Conservation (phyloP, 2,888 invertebrate genomes). For the Rhingia campestris region DNA sequence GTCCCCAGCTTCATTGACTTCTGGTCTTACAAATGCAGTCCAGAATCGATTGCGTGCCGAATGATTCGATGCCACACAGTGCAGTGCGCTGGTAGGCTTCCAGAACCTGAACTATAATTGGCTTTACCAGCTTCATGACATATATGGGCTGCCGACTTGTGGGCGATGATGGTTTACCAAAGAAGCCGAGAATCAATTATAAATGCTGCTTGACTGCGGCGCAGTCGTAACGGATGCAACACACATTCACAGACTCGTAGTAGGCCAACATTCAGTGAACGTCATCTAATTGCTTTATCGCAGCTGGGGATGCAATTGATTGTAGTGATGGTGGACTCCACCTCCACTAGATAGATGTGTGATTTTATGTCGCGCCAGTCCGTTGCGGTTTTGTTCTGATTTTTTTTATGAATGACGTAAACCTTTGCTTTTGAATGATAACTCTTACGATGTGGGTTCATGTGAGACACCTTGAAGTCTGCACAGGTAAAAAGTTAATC, state of each 20-base stretch:
- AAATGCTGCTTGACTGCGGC: conserved; percentile 14
- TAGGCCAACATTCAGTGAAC: conserved; percentile 37
- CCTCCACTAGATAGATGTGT: neutral
- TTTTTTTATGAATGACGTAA: conserved; percentile 45
- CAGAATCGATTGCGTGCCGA: conserved; percentile 50
- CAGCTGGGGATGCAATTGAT: conserved; percentile 53
- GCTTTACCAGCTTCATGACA: neutral
- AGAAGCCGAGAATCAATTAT: no score
- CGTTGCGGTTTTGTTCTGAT: conserved; percentile 55
- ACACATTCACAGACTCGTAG: conserved; percentile 8
- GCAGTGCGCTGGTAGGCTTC: conserved; percentile 21
- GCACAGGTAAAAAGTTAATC: conserved; percentile 30
- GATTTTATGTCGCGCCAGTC: conserved; percentile 22
- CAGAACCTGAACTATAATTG: conserved; percentile 41
- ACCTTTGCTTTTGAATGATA: conserved; percentile 21
- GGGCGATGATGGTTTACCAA: conserved; percentile 26
- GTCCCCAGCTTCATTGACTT: conserved; percentile 57
- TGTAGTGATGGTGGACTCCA: conserved; percentile 37
- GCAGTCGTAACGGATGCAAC: conserved; percentile 19
- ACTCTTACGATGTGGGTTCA: conserved; percentile 20
- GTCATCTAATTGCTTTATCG: conserved; percentile 64
- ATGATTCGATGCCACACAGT: conserved; percentile 38
- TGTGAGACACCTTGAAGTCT: conserved; percentile 32
- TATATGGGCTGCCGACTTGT: conserved; percentile 5
- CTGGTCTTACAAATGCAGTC: conserved; percentile 51